Base-by-base conservation (phyloP, 2,797 vertebrate species). In the Gorsachius magnificus region DNA sequence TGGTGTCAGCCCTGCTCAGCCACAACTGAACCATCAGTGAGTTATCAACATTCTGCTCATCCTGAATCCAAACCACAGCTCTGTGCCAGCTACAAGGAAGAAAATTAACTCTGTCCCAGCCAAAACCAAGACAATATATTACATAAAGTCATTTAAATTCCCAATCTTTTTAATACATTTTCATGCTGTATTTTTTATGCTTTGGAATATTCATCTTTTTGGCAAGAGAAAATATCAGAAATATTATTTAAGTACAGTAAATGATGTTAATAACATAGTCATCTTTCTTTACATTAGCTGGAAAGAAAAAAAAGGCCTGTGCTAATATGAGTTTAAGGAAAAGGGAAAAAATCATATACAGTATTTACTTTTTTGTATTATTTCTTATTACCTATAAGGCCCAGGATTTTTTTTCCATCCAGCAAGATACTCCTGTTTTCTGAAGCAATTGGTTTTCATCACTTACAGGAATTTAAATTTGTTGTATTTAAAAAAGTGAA, bases 261-360 rank as follows among this genome's bases (percentile, higher is more conserved):
- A 68, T 0, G 4, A 4, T 51, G 56, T 31, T 58, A 38, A 56
- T 56, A 70, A 8, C 2, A 7, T 12, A 45, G 3, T 24, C 3
- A 21, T 24, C 3, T 76, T 60, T 50, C 16, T 36, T 72, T 43
- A 41, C 7, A 41, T 29, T 61, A 64, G 6, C 5, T 50, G 33
- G 50, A 77, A 63, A 33, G 2, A 45, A 71, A 50, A 14, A 48
- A 11, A 22, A 18, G 38, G 53, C 6, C 29, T 35, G 12, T 48
- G 20, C 1, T 43, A 18, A 14, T 22, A 13, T 12, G 7, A 80
- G 8, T 13, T 48, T 60, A 60, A 75, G 10, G 7, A 53, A 76
- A 87, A 78, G 2, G 2, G 4, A 3, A 36, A 53, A 69, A 1
- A 29, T 0, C 3, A 7, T 31, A 41, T 28, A 2, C 2, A 80